These are phyloP conservation scores for Campoplex nolae DNA, from an alignment of 2,888 invertebrate genomes.

Conservation along the genomic window DNA sequence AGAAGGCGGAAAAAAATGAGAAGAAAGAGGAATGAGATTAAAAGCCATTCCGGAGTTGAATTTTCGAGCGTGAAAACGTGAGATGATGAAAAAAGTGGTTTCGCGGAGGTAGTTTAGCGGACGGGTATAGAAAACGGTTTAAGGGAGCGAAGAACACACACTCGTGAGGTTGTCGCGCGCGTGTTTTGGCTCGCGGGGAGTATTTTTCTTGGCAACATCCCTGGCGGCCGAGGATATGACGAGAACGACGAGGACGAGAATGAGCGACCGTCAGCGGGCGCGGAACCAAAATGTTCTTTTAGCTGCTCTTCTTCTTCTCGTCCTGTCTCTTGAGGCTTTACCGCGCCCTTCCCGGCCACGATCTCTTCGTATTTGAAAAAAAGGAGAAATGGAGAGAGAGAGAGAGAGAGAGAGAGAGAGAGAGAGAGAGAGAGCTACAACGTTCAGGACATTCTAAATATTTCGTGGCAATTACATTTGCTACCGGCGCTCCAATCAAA, in stretches of 20 bases:
- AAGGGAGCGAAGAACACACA: slow-evolving; percentile 56
- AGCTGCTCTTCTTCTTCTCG: slow-evolving; percentile 37
- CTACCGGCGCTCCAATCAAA: slow-evolving; percentile 74
- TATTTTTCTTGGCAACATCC: slow-evolving; percentile 55
- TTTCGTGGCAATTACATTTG: slow-evolving; percentile 78
- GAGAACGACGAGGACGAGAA: slow-evolving; percentile 2
- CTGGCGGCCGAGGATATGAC: slow-evolving; percentile 59
- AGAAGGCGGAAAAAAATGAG: neutral
- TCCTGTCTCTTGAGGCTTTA: slow-evolving; percentile 34
- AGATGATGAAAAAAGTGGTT: slow-evolving; percentile 73
- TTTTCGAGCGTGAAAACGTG: slow-evolving; percentile 76
- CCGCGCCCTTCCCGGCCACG: slow-evolving; percentile 30
- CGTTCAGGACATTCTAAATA: slow-evolving; percentile 75
- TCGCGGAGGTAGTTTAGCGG: slow-evolving; percentile 64
- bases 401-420: too few species aligned
- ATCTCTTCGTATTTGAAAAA: neutral
- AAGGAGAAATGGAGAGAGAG: neutral
- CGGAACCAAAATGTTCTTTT: slow-evolving; percentile 62
- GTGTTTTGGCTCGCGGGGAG: slow-evolving; percentile 52
- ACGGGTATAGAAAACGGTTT: slow-evolving; percentile 6
- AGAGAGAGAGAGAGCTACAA: neutral
- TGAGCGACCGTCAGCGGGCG: slow-evolving; percentile 55
- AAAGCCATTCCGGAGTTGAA: slow-evolving; percentile 55
- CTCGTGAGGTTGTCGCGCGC: slow-evolving; percentile 42
- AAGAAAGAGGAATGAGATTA: slow-evolving; percentile 1